A percentile compares a stretch with the other conserved stretches of the same genome.
Evolutionary conservation across 2,797 vertebrate genomes (phyloP).

Genomic region (Melanogrammus aeglefinus): DNA sequence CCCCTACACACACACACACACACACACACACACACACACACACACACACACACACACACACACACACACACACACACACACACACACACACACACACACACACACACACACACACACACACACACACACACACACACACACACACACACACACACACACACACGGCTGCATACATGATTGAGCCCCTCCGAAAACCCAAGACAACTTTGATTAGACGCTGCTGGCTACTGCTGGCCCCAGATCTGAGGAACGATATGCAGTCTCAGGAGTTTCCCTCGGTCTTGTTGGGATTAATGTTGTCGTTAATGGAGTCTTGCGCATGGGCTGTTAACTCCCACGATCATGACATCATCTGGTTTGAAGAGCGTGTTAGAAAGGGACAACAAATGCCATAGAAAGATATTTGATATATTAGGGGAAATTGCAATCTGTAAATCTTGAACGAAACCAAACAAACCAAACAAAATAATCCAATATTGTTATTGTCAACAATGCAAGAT

Average conservation of each 20-base stretch:
- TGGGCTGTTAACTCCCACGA: neutral
- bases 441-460: too few relatives aligned
- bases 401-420: neutral
- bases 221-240: slow-evolving; percentile 28
- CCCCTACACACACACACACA: neutral
- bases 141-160: neutral
- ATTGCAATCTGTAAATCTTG: too few relatives aligned
- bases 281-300: slow-evolving; percentile 30
- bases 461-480: too few relatives aligned
- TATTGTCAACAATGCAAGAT: too few relatives aligned
- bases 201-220: slow-evolving; percentile 43
- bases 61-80: neutral
- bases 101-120: too few relatives aligned
- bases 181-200: slow-evolving; percentile 18
- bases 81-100: neutral
- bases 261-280: slow-evolving; percentile 30
- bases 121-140: too few relatives aligned
- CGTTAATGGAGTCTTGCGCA: neutral
- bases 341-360: neutral
- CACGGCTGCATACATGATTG: too few relatives aligned
- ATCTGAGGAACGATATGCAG: slow-evolving; percentile 35
- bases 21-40: too few relatives aligned
- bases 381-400: neutral
- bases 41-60: neutral
- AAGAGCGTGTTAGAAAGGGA: neutral